These are phyloP conservation scores for Threskiornis aethiopicus DNA, from an alignment of 2,797 vertebrate species.

Conservation along the genomic window DNA sequence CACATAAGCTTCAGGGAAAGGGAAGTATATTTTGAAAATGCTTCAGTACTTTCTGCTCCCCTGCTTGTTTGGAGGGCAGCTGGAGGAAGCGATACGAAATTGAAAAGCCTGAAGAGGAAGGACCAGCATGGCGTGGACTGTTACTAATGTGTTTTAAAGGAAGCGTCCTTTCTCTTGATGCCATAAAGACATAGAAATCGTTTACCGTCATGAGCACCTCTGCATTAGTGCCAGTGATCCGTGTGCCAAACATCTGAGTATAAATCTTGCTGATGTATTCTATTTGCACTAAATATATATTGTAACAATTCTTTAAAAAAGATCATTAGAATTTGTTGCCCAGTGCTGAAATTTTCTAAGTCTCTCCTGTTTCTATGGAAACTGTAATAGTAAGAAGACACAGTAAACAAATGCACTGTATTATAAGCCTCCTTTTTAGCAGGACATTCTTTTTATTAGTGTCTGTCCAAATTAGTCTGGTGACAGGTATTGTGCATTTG, in stretches of 20 bases:
- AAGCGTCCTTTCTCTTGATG: background rate
- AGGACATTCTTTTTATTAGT: slow-evolving; percentile 26
- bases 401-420: slow-evolving; percentile 45
- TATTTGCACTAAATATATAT: background rate
- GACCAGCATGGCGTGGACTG: background rate
- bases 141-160: background rate
- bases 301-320: background rate
- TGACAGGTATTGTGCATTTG: background rate
- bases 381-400: slow-evolving; percentile 49
- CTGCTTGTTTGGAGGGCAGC: background rate
- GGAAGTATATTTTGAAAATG: background rate
- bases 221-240: background rate
- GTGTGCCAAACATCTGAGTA: background rate
- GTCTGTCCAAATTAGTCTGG: background rate
- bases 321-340: slow-evolving; percentile 45
- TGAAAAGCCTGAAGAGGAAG: background rate
- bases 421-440: slow-evolving; percentile 9
- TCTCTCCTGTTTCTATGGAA: slow-evolving; percentile 63
- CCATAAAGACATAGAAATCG: background rate
- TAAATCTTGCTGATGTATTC: background rate
- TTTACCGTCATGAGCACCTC: background rate
- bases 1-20: slow-evolving; percentile 12
- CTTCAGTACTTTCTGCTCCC: background rate
- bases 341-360: slow-evolving; percentile 33
- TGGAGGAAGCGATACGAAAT: background rate